These are phyloP conservation scores for Microtus ochrogaster DNA, from an alignment of 2,113 vertebrate species.

Conservation along the genomic window DNA sequence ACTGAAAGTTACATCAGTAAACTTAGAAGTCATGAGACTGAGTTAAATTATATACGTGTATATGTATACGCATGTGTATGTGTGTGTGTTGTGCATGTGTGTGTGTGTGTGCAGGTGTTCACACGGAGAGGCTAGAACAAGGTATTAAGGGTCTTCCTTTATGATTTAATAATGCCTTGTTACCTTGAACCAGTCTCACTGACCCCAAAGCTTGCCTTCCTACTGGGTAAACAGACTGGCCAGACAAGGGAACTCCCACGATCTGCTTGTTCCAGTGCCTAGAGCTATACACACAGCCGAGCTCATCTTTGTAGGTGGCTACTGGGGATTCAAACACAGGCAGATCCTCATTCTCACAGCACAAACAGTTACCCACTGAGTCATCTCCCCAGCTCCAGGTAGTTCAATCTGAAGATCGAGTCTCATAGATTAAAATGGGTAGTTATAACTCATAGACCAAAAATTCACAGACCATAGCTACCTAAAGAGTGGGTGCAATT, in stretches of 20 bases:
- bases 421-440: conserved; percentile 13
- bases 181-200: background rate
- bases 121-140: background rate
- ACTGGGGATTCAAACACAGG: background rate
- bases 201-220: background rate
- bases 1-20: conserved; percentile 31
- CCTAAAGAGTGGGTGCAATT: background rate
- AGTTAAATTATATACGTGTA: background rate
- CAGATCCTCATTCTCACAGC: background rate
- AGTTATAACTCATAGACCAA: background rate
- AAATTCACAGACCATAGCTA: background rate
- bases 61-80: background rate
- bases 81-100: background rate
- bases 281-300: background rate
- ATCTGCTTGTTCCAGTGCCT: background rate
- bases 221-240: background rate
- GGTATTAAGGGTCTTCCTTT: background rate
- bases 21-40: background rate
- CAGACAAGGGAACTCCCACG: too few species aligned
- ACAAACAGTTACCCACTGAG: background rate
- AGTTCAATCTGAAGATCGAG: background rate
- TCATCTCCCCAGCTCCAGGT: background rate
- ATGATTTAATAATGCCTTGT: background rate
- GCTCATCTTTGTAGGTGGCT: background rate
- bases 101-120: background rate